Evolutionary conservation across 2,888 invertebrate species (phyloP), one percentile per base, ranked within the genome.

Genomic region (Spisula subtruncata): DNA sequence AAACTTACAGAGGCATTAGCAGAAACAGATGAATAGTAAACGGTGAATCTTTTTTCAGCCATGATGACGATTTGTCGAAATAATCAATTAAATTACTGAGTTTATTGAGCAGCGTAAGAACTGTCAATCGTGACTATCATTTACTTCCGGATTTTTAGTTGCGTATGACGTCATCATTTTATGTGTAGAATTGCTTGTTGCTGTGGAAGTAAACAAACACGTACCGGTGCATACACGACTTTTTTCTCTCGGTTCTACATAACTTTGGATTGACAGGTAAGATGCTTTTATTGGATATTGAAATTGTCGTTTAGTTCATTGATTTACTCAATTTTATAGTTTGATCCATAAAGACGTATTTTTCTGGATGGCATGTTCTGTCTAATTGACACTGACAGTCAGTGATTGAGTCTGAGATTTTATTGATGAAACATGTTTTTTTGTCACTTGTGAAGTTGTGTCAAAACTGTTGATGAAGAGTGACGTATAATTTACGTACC

Each of bases 181-280:
- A 2, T 91, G 92, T 86, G 91, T 87, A 92, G 87, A 85, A 89
- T 93, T 85, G 86, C 94, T 91, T 93, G 94, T 94, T 94, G 94
- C 94, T 94, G 93, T 93, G 94, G 93, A 94, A 92, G 94, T 94
- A 94, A 94, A 94, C 94, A 94, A 94, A 93, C 93, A 87, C 90
- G 90, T 92, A 94, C 94, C 94, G 93, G 94, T 92, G 92, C 71
- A 87, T 85, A 93, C 92, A 90, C 90, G 90, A 86, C 84, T 85
- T 86, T 88, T 85, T 84, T 84, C 54, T 25, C 32, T 48, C 51
- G 29, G 29, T 25, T n/a, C 48, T 51, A 51, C 48, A 48, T 51
- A 84, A 41, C 29, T 84, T 66, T 71, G 35, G 71, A 84, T 60
- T 46, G 54, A 29, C n/a, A 46, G 35, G 25, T 60, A 71, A 66